Evolutionary conservation across 2,113 vertebrate genomes (phyloP).

Genomic region (Plecturocebus donacophilus): DNA sequence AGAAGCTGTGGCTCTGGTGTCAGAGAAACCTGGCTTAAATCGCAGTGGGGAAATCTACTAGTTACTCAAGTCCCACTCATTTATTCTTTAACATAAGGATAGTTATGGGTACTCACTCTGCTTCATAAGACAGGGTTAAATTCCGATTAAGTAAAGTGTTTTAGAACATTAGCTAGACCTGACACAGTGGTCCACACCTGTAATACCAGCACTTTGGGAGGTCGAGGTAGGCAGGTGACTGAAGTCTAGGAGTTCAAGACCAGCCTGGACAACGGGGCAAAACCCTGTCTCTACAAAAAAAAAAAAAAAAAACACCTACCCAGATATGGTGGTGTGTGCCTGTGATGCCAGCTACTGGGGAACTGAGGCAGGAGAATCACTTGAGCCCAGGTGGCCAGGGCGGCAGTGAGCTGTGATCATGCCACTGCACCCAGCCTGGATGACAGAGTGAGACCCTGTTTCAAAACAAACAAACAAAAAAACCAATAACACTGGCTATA

Average conservation of each 20-base stretch:
- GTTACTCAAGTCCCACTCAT: neutral
- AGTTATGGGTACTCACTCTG: too few species aligned
- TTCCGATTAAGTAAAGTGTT: too few species aligned
- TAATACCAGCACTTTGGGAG: neutral
- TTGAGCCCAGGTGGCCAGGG: neutral
- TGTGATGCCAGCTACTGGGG: neutral
- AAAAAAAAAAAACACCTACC: neutral
- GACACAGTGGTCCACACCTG: neutral
- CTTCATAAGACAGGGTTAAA: neutral
- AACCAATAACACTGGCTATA: neutral
- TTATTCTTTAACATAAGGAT: constrained; percentile 1
- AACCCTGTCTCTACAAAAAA: neutral
- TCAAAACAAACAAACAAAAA: neutral
- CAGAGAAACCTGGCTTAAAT: neutral
- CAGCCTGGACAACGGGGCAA: neutral
- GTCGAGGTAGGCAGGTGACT: neutral
- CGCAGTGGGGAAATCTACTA: neutral
- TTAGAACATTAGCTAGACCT: neutral
- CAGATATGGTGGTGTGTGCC: neutral
- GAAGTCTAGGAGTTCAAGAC: neutral
- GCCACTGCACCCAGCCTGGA: neutral
- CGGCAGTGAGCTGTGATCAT: neutral
- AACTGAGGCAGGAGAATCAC: neutral
- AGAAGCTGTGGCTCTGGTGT: neutral
- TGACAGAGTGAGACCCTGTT: neutral